phyloP scores from a whole-genome alignment of 2,888 invertebrate species.

The Aproaerema taeniolella region DNA sequence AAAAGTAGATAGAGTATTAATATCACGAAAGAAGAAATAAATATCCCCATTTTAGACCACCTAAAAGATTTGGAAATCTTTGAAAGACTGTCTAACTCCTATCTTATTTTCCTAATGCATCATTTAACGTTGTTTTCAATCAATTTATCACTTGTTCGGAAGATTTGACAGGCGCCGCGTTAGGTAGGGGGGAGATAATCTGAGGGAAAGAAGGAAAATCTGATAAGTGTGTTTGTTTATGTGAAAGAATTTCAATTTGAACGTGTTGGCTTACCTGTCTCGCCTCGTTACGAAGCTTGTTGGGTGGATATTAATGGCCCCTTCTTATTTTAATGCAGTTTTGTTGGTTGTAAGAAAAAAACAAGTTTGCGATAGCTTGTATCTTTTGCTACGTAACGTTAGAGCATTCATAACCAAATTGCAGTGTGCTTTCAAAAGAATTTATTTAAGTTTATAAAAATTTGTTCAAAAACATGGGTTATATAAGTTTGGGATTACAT shows the following conservation, averaged over 20 bases:
- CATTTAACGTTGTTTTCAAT: slow-evolving; percentile 9
- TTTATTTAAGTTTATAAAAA: too few species aligned
- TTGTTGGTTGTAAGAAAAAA: neutral
- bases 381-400: too few species aligned
- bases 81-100: slow-evolving; percentile 13
- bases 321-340: neutral
- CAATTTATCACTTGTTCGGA: slow-evolving; percentile 14
- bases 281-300: slow-evolving; percentile 35
- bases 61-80: too few species aligned
- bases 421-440: too few species aligned
- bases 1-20: too few species aligned
- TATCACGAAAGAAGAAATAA: too few species aligned
- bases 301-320: slow-evolving; percentile 51
- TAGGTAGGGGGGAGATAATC: too few species aligned
- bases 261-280: slow-evolving; percentile 48
- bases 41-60: too few species aligned
- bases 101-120: slow-evolving; percentile 9
- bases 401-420: too few species aligned
- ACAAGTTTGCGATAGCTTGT: too few species aligned
- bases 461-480: too few species aligned
- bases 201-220: slow-evolving; percentile 38
- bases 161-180: slow-evolving; percentile 16
- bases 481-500: too few species aligned
- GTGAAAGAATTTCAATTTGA: slow-evolving; percentile 63
- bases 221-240: slow-evolving; percentile 54